Percentiles rank a stretch among this genome's conserved stretches.
phyloP scores from a whole-genome alignment of 2,797 vertebrate genomes.

The Peromyscus attwateri region DNA sequence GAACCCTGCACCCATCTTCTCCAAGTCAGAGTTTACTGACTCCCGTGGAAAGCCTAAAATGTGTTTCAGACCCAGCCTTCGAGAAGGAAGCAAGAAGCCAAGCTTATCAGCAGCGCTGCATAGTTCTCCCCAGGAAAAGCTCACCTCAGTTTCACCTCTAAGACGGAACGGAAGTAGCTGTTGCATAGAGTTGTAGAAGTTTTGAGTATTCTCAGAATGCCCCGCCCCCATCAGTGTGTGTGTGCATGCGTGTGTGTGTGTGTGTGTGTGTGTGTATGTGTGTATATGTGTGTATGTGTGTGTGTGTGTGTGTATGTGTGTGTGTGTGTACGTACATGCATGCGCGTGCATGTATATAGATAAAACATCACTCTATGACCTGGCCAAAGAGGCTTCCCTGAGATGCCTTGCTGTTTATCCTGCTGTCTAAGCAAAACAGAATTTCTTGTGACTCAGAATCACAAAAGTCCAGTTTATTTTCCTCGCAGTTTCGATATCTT shows the following conservation, averaged over 20 bases:
- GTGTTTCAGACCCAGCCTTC: not conserved
- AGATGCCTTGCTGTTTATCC: not conserved
- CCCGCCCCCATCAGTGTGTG: too few species aligned
- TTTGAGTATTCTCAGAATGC: not conserved
- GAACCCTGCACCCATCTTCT: not conserved
- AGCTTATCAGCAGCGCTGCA: accelerated
- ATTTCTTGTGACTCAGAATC: constrained; percentile 39
- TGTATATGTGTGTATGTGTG: not conserved
- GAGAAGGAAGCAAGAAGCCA: not conserved
- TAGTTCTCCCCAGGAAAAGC: not conserved
- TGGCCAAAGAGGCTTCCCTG: not conserved
- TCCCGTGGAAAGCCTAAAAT: accelerated
- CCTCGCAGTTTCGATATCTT: not conserved
- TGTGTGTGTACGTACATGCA: not conserved
- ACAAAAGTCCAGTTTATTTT: not conserved
- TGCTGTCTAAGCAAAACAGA: not conserved
- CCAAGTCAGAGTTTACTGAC: not conserved
- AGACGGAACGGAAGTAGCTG: not conserved
- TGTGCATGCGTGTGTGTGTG: not conserved
- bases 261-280: not conserved
- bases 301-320: too few species aligned
- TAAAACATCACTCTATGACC: not conserved
- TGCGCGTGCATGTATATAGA: not conserved
- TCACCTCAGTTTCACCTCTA: not conserved
- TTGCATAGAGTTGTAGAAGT: not conserved